phyloP scores from a whole-genome alignment of 2,888 invertebrate species.

The Seira sanloemensis region DNA sequence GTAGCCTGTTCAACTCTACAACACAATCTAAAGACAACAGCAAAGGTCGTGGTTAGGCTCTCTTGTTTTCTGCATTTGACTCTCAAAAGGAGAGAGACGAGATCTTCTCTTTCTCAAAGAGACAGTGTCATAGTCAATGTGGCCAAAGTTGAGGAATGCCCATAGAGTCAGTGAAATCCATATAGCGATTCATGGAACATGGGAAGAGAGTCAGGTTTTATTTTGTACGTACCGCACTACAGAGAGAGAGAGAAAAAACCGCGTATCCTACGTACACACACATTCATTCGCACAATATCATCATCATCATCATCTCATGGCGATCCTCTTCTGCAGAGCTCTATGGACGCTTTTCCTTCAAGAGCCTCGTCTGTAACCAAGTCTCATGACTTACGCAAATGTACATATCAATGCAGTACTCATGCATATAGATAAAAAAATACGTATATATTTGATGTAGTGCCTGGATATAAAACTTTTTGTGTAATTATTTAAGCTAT shows the following conservation, averaged over 20 bases:
- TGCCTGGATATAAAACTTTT: neutral
- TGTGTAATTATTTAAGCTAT: neutral
- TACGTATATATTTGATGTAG: too few relatives aligned
- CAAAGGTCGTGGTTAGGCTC: slow-evolving; percentile 60
- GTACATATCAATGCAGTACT: slow-evolving; percentile 22
- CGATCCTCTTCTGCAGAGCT: neutral
- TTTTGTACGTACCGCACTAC: neutral
- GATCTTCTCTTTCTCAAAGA: neutral
- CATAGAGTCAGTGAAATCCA: neutral
- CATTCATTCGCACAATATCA: neutral
- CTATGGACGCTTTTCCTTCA: neutral
- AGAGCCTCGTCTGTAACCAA: too few relatives aligned
- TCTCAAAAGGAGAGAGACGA: slow-evolving; percentile 13
- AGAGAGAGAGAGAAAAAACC: neutral
- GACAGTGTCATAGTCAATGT: slow-evolving; percentile 50
- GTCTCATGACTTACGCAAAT: neutral
- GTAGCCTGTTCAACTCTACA: neutral
- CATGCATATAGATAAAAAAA: neutral
- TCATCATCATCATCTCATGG: neutral
- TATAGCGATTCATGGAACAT: neutral
- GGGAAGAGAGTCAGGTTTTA: neutral
- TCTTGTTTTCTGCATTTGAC: neutral
- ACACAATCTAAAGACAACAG: slow-evolving; percentile 32
- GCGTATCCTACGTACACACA: slow-evolving; percentile 1
- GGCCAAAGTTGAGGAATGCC: slow-evolving; percentile 37